These are phyloP conservation scores for Dicentrarchus labrax DNA, from an alignment of 2,113 vertebrate species.

Conservation along the genomic window DNA sequence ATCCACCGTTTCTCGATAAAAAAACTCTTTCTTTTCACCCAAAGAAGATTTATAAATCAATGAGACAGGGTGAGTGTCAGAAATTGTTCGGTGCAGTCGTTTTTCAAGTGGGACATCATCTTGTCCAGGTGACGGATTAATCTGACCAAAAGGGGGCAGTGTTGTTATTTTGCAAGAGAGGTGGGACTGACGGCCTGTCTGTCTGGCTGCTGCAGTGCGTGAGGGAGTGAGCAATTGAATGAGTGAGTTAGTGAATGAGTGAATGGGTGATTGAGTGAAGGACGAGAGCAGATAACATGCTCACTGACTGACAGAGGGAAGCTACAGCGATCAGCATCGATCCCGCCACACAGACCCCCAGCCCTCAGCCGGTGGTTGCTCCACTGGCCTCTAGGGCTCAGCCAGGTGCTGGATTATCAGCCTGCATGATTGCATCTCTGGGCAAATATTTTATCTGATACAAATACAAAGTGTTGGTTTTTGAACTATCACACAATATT, in stretches of 20 bases:
- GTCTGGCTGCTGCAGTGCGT: slow-evolving; percentile 63
- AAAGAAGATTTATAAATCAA: slow-evolving; percentile 80
- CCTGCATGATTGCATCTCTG: slow-evolving; percentile 69
- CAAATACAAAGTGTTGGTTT: slow-evolving; percentile 54
- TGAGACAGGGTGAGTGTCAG: slow-evolving; percentile 63
- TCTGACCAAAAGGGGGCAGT: slow-evolving; percentile 86
- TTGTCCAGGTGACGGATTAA: slow-evolving; percentile 51
- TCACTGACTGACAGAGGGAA: slow-evolving; percentile 82
- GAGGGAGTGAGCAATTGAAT: slow-evolving; percentile 58
- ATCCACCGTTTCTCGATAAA: slow-evolving; percentile 50
- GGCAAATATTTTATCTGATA: slow-evolving; percentile 66
- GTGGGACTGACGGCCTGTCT: slow-evolving; percentile 31
- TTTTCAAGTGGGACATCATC: slow-evolving; percentile 72
- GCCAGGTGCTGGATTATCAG: slow-evolving; percentile 74
- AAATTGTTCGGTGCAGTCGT: slow-evolving; percentile 70
- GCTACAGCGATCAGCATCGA: slow-evolving; percentile 82
- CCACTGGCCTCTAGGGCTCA: slow-evolving; percentile 54
- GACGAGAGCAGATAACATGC: slow-evolving; percentile 72
- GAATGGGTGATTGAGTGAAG: slow-evolving; percentile 71
- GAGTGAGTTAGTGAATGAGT: slow-evolving; percentile 30
- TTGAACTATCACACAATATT: slow-evolving; percentile 44
- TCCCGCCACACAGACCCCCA: slow-evolving; percentile 64
- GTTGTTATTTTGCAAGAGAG: slow-evolving; percentile 79
- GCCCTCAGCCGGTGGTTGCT: slow-evolving; percentile 68
- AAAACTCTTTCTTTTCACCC: slow-evolving; percentile 56